Percentiles rank a stretch among this genome's conserved stretches.
Evolutionary conservation across 2,888 invertebrate species (phyloP).

Genomic region (Leptinotarsa peninsularis): DNA sequence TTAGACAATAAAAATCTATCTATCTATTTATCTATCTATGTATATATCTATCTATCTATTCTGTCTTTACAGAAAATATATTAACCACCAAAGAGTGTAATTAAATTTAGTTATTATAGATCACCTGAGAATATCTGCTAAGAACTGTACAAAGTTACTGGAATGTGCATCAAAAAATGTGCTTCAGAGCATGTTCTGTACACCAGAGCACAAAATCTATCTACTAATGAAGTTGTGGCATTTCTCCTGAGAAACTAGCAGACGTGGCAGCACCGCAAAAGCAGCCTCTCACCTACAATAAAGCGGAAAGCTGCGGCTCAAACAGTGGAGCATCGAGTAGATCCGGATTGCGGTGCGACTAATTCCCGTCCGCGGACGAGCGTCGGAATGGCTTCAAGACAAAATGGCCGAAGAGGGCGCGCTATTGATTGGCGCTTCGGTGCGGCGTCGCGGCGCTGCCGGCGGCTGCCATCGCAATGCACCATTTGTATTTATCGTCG

Average conservation of each 20-base stretch:
- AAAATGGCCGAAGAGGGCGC: slow-evolving; percentile 66
- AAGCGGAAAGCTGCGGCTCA: slow-evolving; percentile 31
- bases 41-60: too few relatives aligned
- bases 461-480: slow-evolving; percentile 64
- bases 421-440: slow-evolving; percentile 66
- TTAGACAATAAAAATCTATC: too few relatives aligned
- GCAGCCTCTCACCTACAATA: slow-evolving; percentile 16
- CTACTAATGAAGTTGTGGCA: too few relatives aligned
- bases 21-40: too few relatives aligned
- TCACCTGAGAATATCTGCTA: too few relatives aligned
- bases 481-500: slow-evolving; percentile 65
- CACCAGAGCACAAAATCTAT: too few relatives aligned
- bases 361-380: slow-evolving; percentile 56
- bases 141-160: too few relatives aligned
- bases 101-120: too few relatives aligned
- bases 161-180: too few relatives aligned
- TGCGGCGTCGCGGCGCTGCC: slow-evolving; percentile 63
- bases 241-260: background rate
- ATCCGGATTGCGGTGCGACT: slow-evolving; percentile 53
- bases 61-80: too few relatives aligned
- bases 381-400: slow-evolving; percentile 62
- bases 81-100: too few relatives aligned
- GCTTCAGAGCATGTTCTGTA: too few relatives aligned
- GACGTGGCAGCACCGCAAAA: slow-evolving; percentile 8
- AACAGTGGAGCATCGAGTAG: slow-evolving; percentile 23